Evolutionary conservation across 2,888 invertebrate species (phyloP), one percentile per base, ranked within the genome.

Genomic region (Phasia obesa): DNA sequence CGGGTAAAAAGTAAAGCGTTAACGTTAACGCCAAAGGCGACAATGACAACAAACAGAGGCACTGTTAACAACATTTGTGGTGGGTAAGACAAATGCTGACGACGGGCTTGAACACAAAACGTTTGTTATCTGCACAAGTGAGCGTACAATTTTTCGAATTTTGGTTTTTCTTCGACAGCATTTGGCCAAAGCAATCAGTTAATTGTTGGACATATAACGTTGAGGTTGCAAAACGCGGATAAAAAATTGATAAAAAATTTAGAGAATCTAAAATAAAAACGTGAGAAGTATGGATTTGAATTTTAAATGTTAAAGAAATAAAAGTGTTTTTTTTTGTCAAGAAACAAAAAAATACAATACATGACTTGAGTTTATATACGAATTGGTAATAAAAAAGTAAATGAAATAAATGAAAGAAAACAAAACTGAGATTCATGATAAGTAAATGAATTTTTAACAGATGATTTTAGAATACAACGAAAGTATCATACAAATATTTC

Each of bases 131-230:
- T 78, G 82, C 83, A 78, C 69, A 77, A 77, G 82, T 64, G 65
- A 75, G 60, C 42, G 71, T 55, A 44, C 42, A 60, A 21, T 44
- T 44, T 77, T 27, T 44, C 38, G 57, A 74, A 59, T 73, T 79
- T 76, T 79, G 87, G 87, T 85, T 89, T 89, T 89, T 89, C 87
- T 89, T 89, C 86, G 84, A 86, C 87, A 86, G 85, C 88, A 88
- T 86, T 88, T 86, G 84, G 85, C 85, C 85, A 87, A 85, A 86
- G 86, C 85, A 84, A 87, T 88, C 88, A 89, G 89, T 90, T 87
- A 87, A 87, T 87, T 85, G 87, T 88, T 87, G 89, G 87, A 88
- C 87, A 87, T 85, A 87, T 87, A 85, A 85, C 88, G 87, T 85
- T 81, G 77, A 85, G 88, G 89, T 89, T 87, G 87, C 86, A 84